Evolutionary conservation across 2,888 invertebrate species (phyloP).

Genomic region (Steinernema hermaphroditum): DNA sequence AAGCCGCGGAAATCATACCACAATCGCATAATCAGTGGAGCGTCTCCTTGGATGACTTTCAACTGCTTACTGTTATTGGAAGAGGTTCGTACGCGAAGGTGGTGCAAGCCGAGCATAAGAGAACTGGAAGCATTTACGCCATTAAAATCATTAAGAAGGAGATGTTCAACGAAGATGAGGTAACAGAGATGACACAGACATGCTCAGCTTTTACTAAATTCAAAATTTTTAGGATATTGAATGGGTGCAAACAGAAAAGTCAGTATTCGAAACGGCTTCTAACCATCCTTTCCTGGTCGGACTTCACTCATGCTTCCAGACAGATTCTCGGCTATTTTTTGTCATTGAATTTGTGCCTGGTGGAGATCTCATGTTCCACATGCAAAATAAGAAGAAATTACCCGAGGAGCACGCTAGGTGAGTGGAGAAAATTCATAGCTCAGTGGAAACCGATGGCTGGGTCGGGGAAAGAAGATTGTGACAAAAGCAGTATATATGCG

Average conservation of each 20-base stretch:
- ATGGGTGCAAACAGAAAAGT: conserved; percentile 95
- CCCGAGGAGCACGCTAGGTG: conserved; percentile 83
- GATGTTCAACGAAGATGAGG: conserved; percentile 93
- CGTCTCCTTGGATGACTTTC: conserved; percentile 86
- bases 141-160: conserved; percentile 99
- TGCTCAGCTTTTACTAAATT: no score
- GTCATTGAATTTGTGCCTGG: conserved; percentile 98
- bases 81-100: conserved; percentile 97
- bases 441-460: no score
- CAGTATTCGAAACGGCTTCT: conserved; percentile 98
- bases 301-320: conserved; percentile 95
- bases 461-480: no score
- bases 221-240: conserved; percentile 77
- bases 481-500: no score
- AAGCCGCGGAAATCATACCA: not conserved
- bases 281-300: conserved; percentile 99
- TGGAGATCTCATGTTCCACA: conserved; percentile 94
- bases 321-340: conserved; percentile 76
- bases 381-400: conserved; percentile 92
- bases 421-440: no score
- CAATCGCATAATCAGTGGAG: conserved; percentile 40
- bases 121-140: conserved; percentile 92
- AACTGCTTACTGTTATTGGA: conserved; percentile 94
- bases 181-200: conserved; percentile 61
- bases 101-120: conserved; percentile 82